These are phyloP conservation scores for Hippoglossus stenolepis DNA, from an alignment of 2,113 vertebrate species.

Conservation along the genomic window DNA sequence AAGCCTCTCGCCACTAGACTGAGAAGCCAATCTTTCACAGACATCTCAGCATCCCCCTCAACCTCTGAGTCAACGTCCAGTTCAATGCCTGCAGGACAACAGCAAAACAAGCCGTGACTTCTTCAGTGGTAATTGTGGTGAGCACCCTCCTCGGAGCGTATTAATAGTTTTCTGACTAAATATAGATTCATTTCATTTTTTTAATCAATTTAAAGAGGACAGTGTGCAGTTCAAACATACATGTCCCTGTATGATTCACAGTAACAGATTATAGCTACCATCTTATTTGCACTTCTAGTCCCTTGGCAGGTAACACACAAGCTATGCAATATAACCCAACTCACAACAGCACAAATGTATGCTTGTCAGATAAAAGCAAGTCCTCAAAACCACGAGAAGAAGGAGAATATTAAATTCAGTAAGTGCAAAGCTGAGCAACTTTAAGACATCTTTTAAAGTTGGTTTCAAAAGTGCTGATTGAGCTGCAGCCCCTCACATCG, in stretches of 20 bases:
- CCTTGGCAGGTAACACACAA: not conserved
- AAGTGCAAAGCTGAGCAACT: not conserved
- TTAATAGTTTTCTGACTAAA: not conserved
- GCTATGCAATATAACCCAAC: not conserved
- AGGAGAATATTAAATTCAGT: not conserved
- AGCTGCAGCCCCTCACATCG: not conserved
- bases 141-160: not conserved
- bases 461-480: not conserved
- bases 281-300: not conserved
- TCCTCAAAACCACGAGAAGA: not conserved
- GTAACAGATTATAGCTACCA: not conserved
- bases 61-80: slow-evolving; percentile 82
- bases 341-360: not conserved
- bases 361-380: not conserved
- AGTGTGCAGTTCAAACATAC: not conserved
- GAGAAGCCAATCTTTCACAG: slow-evolving; percentile 85
- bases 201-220: not conserved
- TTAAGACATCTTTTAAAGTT: not conserved
- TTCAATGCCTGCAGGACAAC: slow-evolving; percentile 85
- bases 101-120: slow-evolving; percentile 17
- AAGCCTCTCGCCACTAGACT: slow-evolving; percentile 86
- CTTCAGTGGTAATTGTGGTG: not conserved
- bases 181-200: not conserved
- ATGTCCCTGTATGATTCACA: not conserved
- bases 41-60: slow-evolving; percentile 83